phyloP scores from a whole-genome alignment of 2,888 invertebrate genomes.

The Latrodectus hesperus region DNA sequence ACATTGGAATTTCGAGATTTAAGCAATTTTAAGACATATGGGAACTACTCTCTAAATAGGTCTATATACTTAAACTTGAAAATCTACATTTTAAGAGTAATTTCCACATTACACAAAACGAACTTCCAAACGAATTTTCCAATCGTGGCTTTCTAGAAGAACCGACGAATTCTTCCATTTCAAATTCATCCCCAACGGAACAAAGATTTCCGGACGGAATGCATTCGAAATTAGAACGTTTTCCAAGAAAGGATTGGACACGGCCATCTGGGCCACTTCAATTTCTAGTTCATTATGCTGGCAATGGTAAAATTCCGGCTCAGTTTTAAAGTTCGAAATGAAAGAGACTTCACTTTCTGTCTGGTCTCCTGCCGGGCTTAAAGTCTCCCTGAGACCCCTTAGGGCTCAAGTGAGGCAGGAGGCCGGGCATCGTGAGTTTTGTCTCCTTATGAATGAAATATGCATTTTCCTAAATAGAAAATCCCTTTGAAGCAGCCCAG shows the following conservation, averaged over 20 bases:
- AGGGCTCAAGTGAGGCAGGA: background rate
- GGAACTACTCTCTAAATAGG: too few relatives aligned
- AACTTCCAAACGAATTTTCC: background rate
- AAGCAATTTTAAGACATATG: too few relatives aligned
- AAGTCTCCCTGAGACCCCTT: conserved; percentile 1
- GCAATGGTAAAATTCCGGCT: background rate
- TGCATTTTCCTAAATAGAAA: conserved; percentile 29
- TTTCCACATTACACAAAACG: too few relatives aligned
- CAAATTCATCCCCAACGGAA: background rate
- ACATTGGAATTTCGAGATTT: too few relatives aligned
- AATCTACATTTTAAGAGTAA: too few relatives aligned
- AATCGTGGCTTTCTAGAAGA: background rate
- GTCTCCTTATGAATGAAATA: conserved; percentile 21
- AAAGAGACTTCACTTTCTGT: conserved; percentile 34
- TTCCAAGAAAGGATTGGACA: conserved; percentile 3
- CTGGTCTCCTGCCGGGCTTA: background rate
- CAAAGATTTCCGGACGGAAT: background rate
- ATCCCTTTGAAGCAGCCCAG: background rate
- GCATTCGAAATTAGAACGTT: background rate
- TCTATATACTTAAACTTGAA: too few relatives aligned
- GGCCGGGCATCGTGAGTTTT: background rate
- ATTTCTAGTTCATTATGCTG: background rate
- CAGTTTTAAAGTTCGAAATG: conserved; percentile 47
- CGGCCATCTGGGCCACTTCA: conserved; percentile 5
- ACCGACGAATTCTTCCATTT: background rate